Evolutionary conservation across 2,797 vertebrate species (phyloP).

Genomic region (Epinephelus malabaricus): DNA sequence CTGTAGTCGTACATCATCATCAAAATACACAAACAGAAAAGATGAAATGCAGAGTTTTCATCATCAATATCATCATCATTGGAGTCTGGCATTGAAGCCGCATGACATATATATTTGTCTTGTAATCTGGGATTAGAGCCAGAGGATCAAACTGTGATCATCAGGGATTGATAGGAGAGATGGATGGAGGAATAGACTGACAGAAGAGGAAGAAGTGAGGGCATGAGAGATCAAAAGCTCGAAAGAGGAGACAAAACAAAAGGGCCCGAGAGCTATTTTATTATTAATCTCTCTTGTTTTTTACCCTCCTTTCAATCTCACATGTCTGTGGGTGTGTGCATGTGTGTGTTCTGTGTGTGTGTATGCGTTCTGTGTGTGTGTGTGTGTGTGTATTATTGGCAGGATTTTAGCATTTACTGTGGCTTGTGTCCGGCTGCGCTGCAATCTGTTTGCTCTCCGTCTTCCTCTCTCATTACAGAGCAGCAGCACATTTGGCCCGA

Average conservation of each 20-base stretch:
- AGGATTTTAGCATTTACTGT: conserved; percentile 36
- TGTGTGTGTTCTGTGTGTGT: conserved; percentile 9
- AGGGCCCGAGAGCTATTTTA: neutral
- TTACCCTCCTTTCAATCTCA: neutral
- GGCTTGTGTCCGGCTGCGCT: conserved; percentile 54
- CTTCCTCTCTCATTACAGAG: conserved; percentile 15
- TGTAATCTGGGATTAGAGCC: conserved; percentile 70
- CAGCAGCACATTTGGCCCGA: conserved; percentile 34
- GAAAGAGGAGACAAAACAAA: conserved; percentile 1
- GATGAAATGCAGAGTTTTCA: neutral
- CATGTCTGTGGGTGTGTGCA: conserved; percentile 1
- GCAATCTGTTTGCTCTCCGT: conserved; percentile 65
- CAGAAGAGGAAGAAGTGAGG: neutral
- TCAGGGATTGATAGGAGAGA: conserved; percentile 25
- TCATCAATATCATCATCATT: conserved; percentile 27
- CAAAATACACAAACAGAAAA: neutral
- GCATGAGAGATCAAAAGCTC: neutral
- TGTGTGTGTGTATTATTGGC: conserved; percentile 41
- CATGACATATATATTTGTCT: conserved; percentile 50
- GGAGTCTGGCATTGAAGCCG: conserved; percentile 20
- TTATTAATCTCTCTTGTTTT: neutral
- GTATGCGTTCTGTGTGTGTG: conserved; percentile 16
- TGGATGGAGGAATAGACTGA: neutral
- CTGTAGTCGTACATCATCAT: neutral
- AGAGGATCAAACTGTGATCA: conserved; percentile 55